Evolutionary conservation across 1,140 invertebrate genomes (phyloP).

Genomic region (Caerostris darwini): DNA sequence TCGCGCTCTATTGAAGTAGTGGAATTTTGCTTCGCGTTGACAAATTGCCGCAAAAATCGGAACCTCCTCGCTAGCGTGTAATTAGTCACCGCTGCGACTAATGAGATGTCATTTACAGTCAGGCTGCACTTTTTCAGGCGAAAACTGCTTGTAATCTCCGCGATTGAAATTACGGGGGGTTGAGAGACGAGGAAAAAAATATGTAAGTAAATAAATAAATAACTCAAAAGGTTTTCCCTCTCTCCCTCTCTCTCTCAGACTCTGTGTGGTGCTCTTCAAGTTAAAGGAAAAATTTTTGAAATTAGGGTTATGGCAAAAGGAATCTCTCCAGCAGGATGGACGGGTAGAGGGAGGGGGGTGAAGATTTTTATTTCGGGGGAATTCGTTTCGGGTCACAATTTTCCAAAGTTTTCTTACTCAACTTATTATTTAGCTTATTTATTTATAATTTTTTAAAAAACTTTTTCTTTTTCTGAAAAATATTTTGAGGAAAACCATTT

Average conservation of each 20-base stretch:
- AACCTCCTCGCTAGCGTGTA: conserved; percentile 61
- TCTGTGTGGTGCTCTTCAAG: neutral
- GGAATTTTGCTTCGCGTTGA: conserved; percentile 64
- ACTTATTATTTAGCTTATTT: neutral
- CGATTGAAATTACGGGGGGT: conserved; percentile 29
- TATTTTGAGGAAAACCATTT: neutral
- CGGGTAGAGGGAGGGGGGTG: neutral
- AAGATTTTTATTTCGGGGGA: neutral
- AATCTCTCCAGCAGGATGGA: neutral
- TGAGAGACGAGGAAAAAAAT: neutral
- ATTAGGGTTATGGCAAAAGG: conserved; percentile 18
- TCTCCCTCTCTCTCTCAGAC: neutral
- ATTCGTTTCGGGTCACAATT: neutral
- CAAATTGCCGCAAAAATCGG: conserved; percentile 76
- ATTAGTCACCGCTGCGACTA: conserved; percentile 70
- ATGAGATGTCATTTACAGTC: conserved; percentile 68
- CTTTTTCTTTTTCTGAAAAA: neutral
- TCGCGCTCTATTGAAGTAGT: conserved; percentile 23
- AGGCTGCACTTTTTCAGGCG: conserved; percentile 28
- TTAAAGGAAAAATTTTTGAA: conserved; percentile 27
- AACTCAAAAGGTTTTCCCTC: neutral
- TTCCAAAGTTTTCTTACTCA: neutral
- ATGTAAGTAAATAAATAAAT: conserved; percentile 41
- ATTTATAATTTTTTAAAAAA: neutral
- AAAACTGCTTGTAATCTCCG: conserved; percentile 42